Base-by-base conservation (phyloP, 1,140 invertebrate species). In the Drusus annulatus region DNA sequence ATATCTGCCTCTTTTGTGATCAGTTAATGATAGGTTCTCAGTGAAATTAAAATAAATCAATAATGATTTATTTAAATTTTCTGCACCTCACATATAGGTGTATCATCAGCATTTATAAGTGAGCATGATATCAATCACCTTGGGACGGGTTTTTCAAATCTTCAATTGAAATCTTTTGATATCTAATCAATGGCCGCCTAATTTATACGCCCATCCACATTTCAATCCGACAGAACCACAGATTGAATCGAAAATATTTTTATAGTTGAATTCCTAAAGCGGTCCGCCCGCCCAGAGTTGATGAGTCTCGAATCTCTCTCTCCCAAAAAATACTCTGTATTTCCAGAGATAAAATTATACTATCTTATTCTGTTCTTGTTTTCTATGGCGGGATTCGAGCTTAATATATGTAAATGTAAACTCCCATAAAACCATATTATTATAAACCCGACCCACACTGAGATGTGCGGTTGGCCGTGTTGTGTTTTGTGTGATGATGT, bases 341-440 rank as follows among this genome's bases (percentile, higher is more conserved):
- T 25, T 71, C 65, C 65, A 7, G 68, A 71, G 68, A 71, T 71
- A 71, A 71, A 71, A 52, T 71, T 25, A 71, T 71, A 50, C 68
- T 19, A 19, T 10, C 6, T 23, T 71, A 45, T 71, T 71, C 31
- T 71, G 50, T 71, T 71, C n/a, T 71, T 71, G 2, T 71, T 36
- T 31, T 10, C 50, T 71, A 54, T 71, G 17, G 19, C 45, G 52
- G 45, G 45, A 21, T 21, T 54, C 6, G 19, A 45, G 54, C 21
- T 56, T 45, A 13, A 45, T 45, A 45, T 45, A 45, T 45, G 36
- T 45, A 13, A 45, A 45, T 45, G 36, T 13, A 45, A 45, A 45
- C 36, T 45, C 36, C 8, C 7, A 45, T 45, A 45, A 45, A 45
- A 45, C 36, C 36, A 45, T 45, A 45, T 45, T 45, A 45, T 28